Percentiles rank a stretch among this genome's conserved stretches.
phyloP scores from a whole-genome alignment of 2,888 invertebrate species.

The Heliothis peltigera region DNA sequence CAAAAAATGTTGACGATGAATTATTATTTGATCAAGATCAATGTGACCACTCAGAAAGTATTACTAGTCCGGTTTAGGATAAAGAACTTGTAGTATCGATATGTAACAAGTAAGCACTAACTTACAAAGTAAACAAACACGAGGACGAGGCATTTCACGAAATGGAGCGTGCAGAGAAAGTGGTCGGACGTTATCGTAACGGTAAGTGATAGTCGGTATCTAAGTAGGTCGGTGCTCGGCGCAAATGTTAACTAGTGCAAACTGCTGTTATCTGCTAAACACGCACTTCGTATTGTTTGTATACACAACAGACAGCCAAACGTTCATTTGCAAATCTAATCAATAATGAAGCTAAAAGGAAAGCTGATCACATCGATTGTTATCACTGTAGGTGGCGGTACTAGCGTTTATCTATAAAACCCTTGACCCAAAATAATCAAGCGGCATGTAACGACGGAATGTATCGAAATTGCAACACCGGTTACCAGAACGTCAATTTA shows the following conservation, averaged over 20 bases:
- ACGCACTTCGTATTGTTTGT: slow-evolving; percentile 68
- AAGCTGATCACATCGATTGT: slow-evolving; percentile 30
- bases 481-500: slow-evolving; percentile 7
- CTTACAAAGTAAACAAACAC: slow-evolving; percentile 57
- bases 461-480: slow-evolving; percentile 11
- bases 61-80: not conserved
- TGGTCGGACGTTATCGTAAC: slow-evolving; percentile 77
- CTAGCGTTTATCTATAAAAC: slow-evolving; percentile 59
- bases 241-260: slow-evolving; percentile 75
- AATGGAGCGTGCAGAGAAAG: slow-evolving; percentile 82
- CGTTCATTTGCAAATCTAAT: slow-evolving; percentile 62
- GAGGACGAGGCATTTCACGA: slow-evolving; percentile 62
- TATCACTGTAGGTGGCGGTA: slow-evolving; percentile 38
- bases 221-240: slow-evolving; percentile 81
- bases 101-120: slow-evolving; percentile 28
- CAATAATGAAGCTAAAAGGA: slow-evolving; percentile 32
- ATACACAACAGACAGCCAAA: slow-evolving; percentile 51
- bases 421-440: slow-evolving; percentile 66
- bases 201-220: slow-evolving; percentile 82
- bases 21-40: not conserved
- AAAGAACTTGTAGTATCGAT: slow-evolving; percentile 6
- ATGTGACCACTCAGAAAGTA: not conserved
- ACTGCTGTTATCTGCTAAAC: slow-evolving; percentile 75
- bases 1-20: not conserved
- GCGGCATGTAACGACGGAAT: slow-evolving; percentile 7